Conservation (phyloP, 2,113 vertebrate genomes). For the Maccullochella peelii region DNA sequence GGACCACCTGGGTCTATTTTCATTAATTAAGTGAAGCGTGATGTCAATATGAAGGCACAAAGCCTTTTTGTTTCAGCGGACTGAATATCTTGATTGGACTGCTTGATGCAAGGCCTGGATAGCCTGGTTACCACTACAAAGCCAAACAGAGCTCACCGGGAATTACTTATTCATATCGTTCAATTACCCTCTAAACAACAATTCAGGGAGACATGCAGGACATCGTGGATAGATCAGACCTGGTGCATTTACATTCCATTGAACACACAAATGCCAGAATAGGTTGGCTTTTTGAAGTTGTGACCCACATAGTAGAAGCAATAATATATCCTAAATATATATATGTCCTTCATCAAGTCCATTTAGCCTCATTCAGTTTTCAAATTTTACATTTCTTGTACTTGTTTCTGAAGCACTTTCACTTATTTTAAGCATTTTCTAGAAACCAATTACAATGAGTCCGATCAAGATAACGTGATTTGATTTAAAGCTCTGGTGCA, state of each 20-base stretch:
- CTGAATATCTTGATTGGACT: slow-evolving; percentile 55
- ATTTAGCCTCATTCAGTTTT: slow-evolving; percentile 7
- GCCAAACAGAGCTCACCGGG: slow-evolving; percentile 46
- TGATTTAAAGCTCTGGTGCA: background rate
- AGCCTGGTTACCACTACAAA: slow-evolving; percentile 68
- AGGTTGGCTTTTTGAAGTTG: slow-evolving; percentile 28
- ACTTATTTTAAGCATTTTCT: background rate
- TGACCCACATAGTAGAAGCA: slow-evolving; percentile 2
- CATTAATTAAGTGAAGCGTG: slow-evolving; percentile 61
- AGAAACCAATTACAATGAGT: background rate
- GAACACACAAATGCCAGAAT: background rate
- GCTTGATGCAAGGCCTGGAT: slow-evolving; percentile 62
- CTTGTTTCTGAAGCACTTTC: background rate
- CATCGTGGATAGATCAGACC: slow-evolving; percentile 9
- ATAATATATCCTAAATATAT: background rate
- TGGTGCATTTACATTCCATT: slow-evolving; percentile 23
- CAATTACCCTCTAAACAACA: slow-evolving; percentile 50
- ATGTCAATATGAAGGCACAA: slow-evolving; percentile 32
- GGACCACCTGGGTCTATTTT: slow-evolving; percentile 50
- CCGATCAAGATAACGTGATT: background rate
- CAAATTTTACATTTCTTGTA: background rate
- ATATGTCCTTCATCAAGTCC: slow-evolving; percentile 5
- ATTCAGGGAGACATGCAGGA: slow-evolving; percentile 21
- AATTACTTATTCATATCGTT: slow-evolving; percentile 63
- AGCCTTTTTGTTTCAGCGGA: slow-evolving; percentile 48